Evolutionary conservation across 1,140 invertebrate species (phyloP), one percentile per base, ranked within the genome.

Genomic region (Nixonia krombeini): DNA sequence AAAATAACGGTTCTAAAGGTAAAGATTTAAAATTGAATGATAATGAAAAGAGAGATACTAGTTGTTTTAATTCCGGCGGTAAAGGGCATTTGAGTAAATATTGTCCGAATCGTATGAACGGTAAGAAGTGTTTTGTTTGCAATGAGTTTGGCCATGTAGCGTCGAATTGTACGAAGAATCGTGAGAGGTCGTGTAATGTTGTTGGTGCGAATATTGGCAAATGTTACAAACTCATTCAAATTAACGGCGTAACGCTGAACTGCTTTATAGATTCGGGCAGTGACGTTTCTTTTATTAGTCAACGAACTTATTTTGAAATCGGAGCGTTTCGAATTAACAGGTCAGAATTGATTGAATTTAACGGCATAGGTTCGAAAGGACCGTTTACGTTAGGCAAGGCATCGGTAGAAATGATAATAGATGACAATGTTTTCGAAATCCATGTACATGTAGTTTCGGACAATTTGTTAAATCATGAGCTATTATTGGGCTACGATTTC

Each of bases 71-170:
- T 37, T 73, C 64, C 10, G 52, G 59, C 0, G 9, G 0, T 0
- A 31, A 26, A 10, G 46, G 46, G 6, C 64, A 74, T 13, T 12
- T 42, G 6, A 31, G 57, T 26, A 50, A 18, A 15, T 21, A 25
- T 9, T 74, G 68, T 26, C 58, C 62, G 1, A 28, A 12, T 31
- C 53, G 25, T 45, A 12, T 0, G 1, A 57, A 40, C 10, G 56
- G 55, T 7, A 18, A 1, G 1, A 70, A 65, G 42, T 72, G 70
- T 46, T 74, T 65, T 35, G 13, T 28, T 8, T 69, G 70, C 33
- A 9, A 21, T 0, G 42, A 53, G n/a, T 55, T 40, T 38, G 64
- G 61, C 0, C 61, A 72, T 15, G 18, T 65, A 0, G 38, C 67
- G 0, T 5, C 16, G 0, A 28, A 40, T 1, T 73, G 70, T 42